Evolutionary conservation across 37 sponge, comb jelly and placozoan species (phyloP), one percentile per base, ranked within the genome.

Genomic region (Oopsacas minuta): DNA sequence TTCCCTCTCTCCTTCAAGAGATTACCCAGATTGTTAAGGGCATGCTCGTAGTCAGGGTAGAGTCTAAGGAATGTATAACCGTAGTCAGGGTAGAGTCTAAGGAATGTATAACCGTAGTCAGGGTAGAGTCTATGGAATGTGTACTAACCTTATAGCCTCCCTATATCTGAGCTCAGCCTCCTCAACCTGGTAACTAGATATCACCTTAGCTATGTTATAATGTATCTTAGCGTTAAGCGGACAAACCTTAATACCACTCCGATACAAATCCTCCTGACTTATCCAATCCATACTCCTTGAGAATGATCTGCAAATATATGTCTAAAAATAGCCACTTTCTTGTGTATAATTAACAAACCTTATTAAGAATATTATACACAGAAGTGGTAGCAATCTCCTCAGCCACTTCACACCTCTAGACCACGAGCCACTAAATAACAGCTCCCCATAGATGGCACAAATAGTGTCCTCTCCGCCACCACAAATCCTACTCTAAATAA

Each of bases 401-500:
- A 12, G 30, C 51, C 52, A 36, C 15, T 7, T 1, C 23, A 10
- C 37, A 8, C 85, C 81, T 1, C 38, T 22, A 12, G 52, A n/a
- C 90, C 90, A 36, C 86, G 17, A 23, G 90, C 85, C 20, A 93
- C 83, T 52, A 93, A 53, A 17, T 91, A 17, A 38, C 94, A 93
- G 83, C 87, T 89, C 23, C 94, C 94, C 37, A 88, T 86, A 53
- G 86, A 87, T 38, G 93, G 89, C 0, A 90, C 82, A 51, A 93
- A 95, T 12, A 95, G 85, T 0, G 89, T 88, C 37, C 95, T 86
- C 87, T 95, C 95, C 82, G 93, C 95, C 52, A 95, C 51, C 83
- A 95, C 95, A 89, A 95, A 95, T 20, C 95, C 95, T 25, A 95
- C 95, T 20, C 84, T 25, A 81, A 95, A 88, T 82, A 95, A 83